Conservation (phyloP, 2,888 invertebrate species). For the Ephialtes manifestator region DNA sequence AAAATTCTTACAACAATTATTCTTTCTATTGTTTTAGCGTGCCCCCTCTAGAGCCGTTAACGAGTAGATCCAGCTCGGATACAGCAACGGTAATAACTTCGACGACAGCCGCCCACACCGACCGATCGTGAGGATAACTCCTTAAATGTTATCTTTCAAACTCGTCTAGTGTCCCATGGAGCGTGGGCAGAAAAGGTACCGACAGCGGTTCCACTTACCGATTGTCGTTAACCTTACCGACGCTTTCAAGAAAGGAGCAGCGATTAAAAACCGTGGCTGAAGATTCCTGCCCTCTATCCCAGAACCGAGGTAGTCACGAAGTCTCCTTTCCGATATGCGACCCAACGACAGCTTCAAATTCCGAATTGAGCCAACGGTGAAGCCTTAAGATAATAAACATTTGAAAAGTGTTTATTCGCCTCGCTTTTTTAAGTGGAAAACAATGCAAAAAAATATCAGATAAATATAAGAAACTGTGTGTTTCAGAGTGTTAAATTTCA, state of each 20-base stretch:
- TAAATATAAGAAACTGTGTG: not conserved
- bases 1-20: conserved; percentile 14
- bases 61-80: conserved; percentile 85
- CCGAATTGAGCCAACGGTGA: not conserved
- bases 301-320: not conserved
- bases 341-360: not conserved
- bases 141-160: conserved; percentile 34
- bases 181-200: conserved; percentile 50
- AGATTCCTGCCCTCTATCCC: conserved; percentile 69
- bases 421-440: not conserved
- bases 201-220: conserved; percentile 66
- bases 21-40: conserved; percentile 85
- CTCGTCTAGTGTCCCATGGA: conserved; percentile 11
- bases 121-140: conserved; percentile 75
- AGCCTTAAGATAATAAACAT: not conserved
- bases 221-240: conserved; percentile 72
- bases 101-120: conserved; percentile 82
- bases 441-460: not conserved
- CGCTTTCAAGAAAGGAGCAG: conserved; percentile 13
- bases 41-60: conserved; percentile 88
- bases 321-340: not conserved
- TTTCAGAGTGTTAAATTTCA: not conserved
- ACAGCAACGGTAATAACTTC: conserved; percentile 87
- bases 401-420: conserved; percentile 6
- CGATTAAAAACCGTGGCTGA: conserved; percentile 45